phyloP scores from a whole-genome alignment of 2,888 invertebrate genomes.

The Rhaphigaster nebulosa region DNA sequence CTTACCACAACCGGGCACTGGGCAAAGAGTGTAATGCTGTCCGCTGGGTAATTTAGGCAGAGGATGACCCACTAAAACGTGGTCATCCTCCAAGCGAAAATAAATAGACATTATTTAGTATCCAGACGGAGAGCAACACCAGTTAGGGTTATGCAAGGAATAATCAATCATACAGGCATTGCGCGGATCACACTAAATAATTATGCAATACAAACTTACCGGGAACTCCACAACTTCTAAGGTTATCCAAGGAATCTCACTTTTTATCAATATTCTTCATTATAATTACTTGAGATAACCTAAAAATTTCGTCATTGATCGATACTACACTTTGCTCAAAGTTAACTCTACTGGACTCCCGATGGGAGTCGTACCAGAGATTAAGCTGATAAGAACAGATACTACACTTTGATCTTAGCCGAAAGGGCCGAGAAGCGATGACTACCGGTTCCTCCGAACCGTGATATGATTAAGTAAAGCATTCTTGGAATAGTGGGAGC shows the following conservation, averaged over 20 bases:
- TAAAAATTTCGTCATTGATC: neutral
- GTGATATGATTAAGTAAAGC: too few relatives aligned
- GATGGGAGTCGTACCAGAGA: neutral
- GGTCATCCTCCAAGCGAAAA: neutral
- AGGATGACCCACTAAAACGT: neutral
- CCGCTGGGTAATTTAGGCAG: neutral
- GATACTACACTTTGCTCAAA: neutral
- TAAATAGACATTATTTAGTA: neutral
- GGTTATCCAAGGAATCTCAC: too few relatives aligned
- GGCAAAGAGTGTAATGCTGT: neutral
- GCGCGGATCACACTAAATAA: too few relatives aligned
- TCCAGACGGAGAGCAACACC: too few relatives aligned
- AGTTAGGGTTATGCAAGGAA: too few relatives aligned
- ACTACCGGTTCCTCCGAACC: too few relatives aligned
- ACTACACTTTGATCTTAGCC: neutral
- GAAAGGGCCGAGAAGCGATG: too few relatives aligned
- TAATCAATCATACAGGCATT: too few relatives aligned
- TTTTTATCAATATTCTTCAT: too few relatives aligned
- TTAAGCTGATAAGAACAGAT: neutral
- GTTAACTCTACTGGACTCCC: slow-evolving; percentile 12
- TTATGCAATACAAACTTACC: too few relatives aligned
- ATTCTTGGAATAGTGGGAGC: too few relatives aligned
- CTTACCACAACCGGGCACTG: neutral
- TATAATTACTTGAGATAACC: neutral
- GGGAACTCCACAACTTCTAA: too few relatives aligned